Conservation (phyloP, 1,140 invertebrate species). For the Periplaneta americana region DNA sequence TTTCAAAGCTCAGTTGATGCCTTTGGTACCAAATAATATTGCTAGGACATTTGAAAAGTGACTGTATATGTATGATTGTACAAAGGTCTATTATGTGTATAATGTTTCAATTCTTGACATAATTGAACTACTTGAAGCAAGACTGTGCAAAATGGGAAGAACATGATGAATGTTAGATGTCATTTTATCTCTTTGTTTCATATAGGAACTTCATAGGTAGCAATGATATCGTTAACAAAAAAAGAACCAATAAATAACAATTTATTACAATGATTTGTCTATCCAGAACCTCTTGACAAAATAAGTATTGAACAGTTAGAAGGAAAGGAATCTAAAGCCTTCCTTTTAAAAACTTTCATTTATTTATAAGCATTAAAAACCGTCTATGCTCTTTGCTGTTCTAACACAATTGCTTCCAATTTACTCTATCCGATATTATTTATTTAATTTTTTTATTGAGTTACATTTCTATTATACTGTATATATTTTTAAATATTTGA, state of each 20-base stretch:
- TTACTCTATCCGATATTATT: no score
- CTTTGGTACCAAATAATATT: background rate
- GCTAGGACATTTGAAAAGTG: background rate
- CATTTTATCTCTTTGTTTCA: background rate
- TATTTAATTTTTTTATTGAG: no score
- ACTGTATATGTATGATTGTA: background rate
- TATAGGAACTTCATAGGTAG: background rate
- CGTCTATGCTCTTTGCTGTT: background rate
- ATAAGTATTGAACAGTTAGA: background rate
- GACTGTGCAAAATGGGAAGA: background rate
- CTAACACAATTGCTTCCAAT: background rate
- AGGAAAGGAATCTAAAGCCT: background rate
- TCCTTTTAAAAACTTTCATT: background rate
- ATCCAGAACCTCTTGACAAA: background rate
- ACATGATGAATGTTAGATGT: background rate
- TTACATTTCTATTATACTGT: no score
- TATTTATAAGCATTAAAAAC: background rate
- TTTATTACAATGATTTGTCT: background rate
- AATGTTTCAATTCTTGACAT: background rate
- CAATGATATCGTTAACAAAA: background rate
- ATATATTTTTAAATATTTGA: no score
- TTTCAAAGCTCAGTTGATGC: background rate
- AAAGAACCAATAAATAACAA: background rate
- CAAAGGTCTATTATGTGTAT: background rate
- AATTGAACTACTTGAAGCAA: background rate